Conservation (phyloP, 2,888 invertebrate species). For the Hirudinaria manillensis region DNA sequence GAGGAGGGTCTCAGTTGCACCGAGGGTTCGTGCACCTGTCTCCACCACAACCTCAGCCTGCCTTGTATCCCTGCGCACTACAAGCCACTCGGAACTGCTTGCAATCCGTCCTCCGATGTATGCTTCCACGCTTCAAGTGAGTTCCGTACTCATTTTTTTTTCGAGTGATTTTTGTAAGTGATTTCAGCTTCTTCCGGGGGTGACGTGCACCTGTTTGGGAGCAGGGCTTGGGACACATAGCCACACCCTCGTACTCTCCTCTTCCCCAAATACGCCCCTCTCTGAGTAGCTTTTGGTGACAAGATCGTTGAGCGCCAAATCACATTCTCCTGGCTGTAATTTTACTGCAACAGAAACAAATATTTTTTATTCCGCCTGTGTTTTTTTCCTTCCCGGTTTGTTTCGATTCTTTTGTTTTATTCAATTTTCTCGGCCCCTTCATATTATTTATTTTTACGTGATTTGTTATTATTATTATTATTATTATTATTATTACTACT, state of each 20-base stretch:
- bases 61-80: conserved; percentile 17
- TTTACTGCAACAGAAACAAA: not conserved
- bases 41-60: conserved; percentile 17
- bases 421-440: not conserved
- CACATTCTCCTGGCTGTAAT: not conserved
- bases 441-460: not conserved
- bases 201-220: too few relatives aligned
- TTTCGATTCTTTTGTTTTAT: not conserved
- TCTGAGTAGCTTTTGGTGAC: too few relatives aligned
- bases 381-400: not conserved
- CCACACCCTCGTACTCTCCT: too few relatives aligned
- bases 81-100: conserved; percentile 5
- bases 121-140: conserved; percentile 1
- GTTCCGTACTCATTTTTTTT: too few relatives aligned
- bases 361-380: not conserved
- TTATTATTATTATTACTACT: not conserved
- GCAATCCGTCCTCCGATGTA: conserved; percentile 19
- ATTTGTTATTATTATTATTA: not conserved
- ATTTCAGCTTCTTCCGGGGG: not conserved
- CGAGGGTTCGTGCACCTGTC: conserved; percentile 8
- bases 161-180: too few relatives aligned
- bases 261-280: too few relatives aligned
- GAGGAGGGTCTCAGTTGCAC: not conserved
- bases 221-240: too few relatives aligned
- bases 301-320: too few relatives aligned